Evolutionary conservation across 2,113 vertebrate genomes (phyloP).

Genomic region (Halichoerus grypus): DNA sequence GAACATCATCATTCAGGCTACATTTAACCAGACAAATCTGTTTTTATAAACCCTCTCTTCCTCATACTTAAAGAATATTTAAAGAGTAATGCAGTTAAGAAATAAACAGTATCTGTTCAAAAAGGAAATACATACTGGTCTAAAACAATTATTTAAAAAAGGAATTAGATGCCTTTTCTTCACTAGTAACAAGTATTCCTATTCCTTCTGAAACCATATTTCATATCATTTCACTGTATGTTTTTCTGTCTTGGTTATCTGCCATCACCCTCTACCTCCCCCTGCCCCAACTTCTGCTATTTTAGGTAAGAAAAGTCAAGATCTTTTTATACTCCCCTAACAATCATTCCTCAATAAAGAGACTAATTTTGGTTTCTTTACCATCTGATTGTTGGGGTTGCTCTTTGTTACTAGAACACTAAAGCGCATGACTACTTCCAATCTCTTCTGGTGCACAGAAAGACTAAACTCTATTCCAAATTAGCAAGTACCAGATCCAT

Average conservation of each 20-base stretch:
- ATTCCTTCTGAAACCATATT: slow-evolving; percentile 1
- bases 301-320: slow-evolving; percentile 23
- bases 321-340: slow-evolving; percentile 31
- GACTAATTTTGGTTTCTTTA: slow-evolving; percentile 22
- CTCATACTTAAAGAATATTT: slow-evolving; percentile 2
- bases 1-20: slow-evolving; percentile 40
- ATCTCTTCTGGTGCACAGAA: neutral
- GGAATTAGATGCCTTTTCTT: neutral
- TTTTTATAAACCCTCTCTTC: slow-evolving; percentile 38
- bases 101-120: slow-evolving; percentile 56
- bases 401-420: neutral
- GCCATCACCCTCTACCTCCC: neutral
- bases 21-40: slow-evolving; percentile 7
- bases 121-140: slow-evolving; percentile 51
- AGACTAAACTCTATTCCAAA: slow-evolving; percentile 40
- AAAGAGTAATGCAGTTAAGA: slow-evolving; percentile 54
- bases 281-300: neutral
- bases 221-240: neutral
- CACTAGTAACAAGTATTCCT: neutral
- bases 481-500: slow-evolving; percentile 17
- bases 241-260: slow-evolving; percentile 22
- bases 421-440: neutral
- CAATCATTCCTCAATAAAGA: slow-evolving; percentile 13
- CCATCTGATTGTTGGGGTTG: neutral
- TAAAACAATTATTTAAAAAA: slow-evolving; percentile 49